Base-by-base conservation (phyloP, 2,888 invertebrate genomes). In the Apodemia mormo region DNA sequence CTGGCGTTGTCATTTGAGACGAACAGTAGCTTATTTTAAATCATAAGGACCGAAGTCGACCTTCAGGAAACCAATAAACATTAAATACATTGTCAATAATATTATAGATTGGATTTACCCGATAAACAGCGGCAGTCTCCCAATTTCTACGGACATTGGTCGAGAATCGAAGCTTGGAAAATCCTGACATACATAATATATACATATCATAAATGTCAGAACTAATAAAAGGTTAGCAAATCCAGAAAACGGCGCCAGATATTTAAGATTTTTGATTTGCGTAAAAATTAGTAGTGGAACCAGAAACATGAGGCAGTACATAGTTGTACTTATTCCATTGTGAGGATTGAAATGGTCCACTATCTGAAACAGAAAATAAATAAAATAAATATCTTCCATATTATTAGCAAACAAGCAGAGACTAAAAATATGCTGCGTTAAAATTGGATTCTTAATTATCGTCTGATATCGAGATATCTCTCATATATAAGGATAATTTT, bases 231-330 rank as follows among this genome's bases (percentile, higher is more conserved):
- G 73, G 82, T 99, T 99, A 58, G 99, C 99, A 65, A 97, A 89
- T 71, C 96, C 95, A 0, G 99, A 98, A 84, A 98, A 97, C 0
- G 98, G 97, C 1, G 98, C 97, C 72, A 99, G 89, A 80, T 95
- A 96, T 81, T 96, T 97, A 0, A 99, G 94, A 78, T 96, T 95
- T 76, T 97, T 94, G 74, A 97, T 95, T 77, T 94, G 93, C 1
- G 92, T 92, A 74, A 93, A 89, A 61, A 86, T 43, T 0, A 93
- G 78, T 9, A 94, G 83, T 0, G 93, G 93, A 0, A 88, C 79
- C 52, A 91, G 74, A 73, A 92, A 88, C 78, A 92, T 89, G 1
- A 88, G 80, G 75, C 85, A 93, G 77, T 92, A 94, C 78, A 85
- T 82, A 0, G 80, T 80, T n/a, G 79, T 78, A 30, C 75, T 80